A percentile compares a stretch with the other conserved stretches of the same genome.
These are phyloP conservation scores for Natator depressus DNA, from an alignment of 2,113 vertebrate genomes.

Conservation along the genomic window DNA sequence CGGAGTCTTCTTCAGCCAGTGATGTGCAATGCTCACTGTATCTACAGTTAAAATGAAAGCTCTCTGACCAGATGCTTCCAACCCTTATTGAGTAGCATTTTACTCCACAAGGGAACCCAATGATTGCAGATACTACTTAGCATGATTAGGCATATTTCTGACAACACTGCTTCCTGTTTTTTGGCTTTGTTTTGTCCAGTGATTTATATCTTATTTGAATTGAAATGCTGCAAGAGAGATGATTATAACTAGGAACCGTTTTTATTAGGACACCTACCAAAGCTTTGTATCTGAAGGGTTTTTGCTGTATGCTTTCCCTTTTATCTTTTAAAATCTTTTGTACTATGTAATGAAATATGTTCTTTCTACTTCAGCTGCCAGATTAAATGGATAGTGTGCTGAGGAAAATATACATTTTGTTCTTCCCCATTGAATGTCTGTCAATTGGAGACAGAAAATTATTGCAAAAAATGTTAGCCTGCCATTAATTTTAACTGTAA, in stretches of 20 bases:
- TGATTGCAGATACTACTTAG: neutral
- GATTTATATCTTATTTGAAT: neutral
- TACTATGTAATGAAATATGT: conserved; percentile 15
- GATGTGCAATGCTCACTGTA: neutral
- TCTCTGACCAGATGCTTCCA: neutral
- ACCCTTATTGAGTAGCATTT: neutral
- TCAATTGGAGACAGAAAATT: conserved; percentile 36
- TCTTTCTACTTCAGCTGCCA: neutral
- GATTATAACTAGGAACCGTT: neutral
- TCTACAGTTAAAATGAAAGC: neutral
- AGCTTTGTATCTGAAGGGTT: neutral
- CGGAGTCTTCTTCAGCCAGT: neutral
- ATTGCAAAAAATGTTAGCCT: neutral
- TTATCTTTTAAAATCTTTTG: neutral
- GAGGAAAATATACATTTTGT: conserved; percentile 46
- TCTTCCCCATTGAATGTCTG: conserved; percentile 11
- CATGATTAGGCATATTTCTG: neutral
- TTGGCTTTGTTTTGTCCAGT: neutral
- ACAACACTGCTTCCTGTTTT: neutral
- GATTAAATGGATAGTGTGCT: conserved; percentile 34
- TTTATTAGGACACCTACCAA: neutral
- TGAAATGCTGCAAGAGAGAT: neutral
- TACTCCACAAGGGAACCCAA: neutral
- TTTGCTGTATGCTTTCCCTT: conserved; percentile 11
- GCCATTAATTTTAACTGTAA: conserved; percentile 29